Evolutionary conservation across 2,113 vertebrate genomes (phyloP).

Genomic region (Amphilophus citrinellus): DNA sequence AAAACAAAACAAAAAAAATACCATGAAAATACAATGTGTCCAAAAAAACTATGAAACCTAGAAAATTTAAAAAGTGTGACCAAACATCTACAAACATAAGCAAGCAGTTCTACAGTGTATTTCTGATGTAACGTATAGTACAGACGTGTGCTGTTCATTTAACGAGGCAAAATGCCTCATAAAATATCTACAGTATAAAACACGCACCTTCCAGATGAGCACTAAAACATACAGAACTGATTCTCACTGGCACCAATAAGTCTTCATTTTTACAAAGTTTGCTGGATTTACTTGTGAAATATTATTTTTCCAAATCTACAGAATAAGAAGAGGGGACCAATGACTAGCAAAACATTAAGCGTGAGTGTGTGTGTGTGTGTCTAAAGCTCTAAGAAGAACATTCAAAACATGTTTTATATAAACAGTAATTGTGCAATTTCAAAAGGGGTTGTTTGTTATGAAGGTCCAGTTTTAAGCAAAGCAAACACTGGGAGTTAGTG

Average conservation of each 20-base stretch:
- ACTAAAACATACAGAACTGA: not conserved
- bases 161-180: not conserved
- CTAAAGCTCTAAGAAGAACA: not conserved
- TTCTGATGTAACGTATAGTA: not conserved
- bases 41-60: not conserved
- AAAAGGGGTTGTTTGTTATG: not conserved
- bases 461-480: not conserved
- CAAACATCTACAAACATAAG: not conserved
- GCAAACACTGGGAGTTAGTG: not conserved
- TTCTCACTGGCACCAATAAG: not conserved
- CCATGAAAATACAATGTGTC: not conserved
- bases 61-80: not conserved
- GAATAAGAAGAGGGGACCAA: not conserved
- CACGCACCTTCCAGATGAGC: not conserved
- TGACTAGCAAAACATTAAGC: not conserved
- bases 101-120: not conserved
- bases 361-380: too few species aligned
- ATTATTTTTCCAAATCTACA: too few species aligned
- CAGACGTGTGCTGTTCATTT: not conserved
- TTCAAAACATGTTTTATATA: constrained; percentile 1
- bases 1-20: too few species aligned
- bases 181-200: not conserved
- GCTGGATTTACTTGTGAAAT: too few species aligned
- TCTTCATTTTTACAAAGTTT: too few species aligned
- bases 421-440: constrained; percentile 7